Conservation (phyloP, 2,888 invertebrate genomes). For the Hypselothyrea guttata region DNA sequence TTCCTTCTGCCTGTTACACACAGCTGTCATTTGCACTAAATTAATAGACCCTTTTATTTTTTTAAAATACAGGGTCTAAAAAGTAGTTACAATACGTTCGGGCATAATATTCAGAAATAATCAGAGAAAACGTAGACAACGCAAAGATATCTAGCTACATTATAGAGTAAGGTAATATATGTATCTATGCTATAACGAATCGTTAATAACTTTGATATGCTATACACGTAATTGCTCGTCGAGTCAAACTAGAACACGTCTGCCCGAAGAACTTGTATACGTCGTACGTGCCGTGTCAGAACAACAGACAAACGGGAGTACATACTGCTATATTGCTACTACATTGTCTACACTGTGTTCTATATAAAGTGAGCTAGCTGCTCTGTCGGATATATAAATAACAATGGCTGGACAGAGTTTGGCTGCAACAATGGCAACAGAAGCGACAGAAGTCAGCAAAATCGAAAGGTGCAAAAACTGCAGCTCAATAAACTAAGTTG, state of each 20-base stretch:
- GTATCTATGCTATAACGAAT: slow-evolving; percentile 39
- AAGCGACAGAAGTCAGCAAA: slow-evolving; percentile 33
- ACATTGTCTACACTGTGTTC: slow-evolving; percentile 42
- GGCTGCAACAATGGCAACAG: slow-evolving; percentile 7
- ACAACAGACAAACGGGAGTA: slow-evolving; percentile 48
- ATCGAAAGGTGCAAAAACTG: slow-evolving; percentile 52
- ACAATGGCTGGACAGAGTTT: slow-evolving; percentile 44
- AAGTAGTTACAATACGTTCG: too few relatives aligned
- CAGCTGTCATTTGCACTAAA: too few relatives aligned
- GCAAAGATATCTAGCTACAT: not conserved
- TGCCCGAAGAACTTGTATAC: slow-evolving; percentile 35
- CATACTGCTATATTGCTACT: too few relatives aligned
- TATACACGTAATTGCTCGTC: slow-evolving; percentile 61
- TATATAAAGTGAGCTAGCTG: slow-evolving; percentile 46
- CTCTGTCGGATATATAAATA: slow-evolving; percentile 52
- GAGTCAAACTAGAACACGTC: slow-evolving; percentile 72
- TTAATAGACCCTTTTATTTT: too few relatives aligned
- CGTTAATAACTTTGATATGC: slow-evolving; percentile 47
- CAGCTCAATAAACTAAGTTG: slow-evolving; percentile 67
- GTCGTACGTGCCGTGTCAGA: slow-evolving; percentile 60
- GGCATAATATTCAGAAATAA: too few relatives aligned
- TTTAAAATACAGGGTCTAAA: too few relatives aligned
- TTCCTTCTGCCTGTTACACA: too few relatives aligned
- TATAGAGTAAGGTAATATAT: slow-evolving; percentile 31
- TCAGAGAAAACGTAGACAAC: too few relatives aligned